Evolutionary conservation across 2,888 invertebrate species (phyloP).

Genomic region (Spisula subtruncata): DNA sequence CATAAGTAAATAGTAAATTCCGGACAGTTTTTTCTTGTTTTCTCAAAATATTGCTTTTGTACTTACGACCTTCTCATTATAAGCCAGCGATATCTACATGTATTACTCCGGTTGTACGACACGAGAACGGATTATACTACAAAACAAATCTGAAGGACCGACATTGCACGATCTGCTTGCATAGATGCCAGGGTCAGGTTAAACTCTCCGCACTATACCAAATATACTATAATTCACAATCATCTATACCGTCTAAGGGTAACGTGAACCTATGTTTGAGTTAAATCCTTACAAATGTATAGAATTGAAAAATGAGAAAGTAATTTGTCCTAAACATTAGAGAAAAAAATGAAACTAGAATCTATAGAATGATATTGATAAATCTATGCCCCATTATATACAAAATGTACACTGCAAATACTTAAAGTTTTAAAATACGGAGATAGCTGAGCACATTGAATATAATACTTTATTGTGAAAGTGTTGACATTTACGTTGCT

Average conservation of each 20-base stretch:
- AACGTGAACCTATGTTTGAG: background rate
- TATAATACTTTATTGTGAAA: background rate
- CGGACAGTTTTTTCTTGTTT: too few relatives aligned
- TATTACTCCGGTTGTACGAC: too few relatives aligned
- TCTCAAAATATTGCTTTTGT: too few relatives aligned
- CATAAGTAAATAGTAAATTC: too few relatives aligned
- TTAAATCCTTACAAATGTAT: slow-evolving; percentile 4
- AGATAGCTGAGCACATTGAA: background rate
- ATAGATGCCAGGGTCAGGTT: too few relatives aligned
- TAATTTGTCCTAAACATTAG: background rate
- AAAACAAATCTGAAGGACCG: too few relatives aligned
- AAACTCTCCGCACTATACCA: too few relatives aligned
- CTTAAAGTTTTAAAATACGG: background rate
- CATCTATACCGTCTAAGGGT: background rate
- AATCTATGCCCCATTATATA: background rate
- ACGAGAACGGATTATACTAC: too few relatives aligned
- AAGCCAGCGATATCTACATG: too few relatives aligned
- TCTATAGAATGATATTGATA: slow-evolving; percentile 6
- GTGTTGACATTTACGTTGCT: background rate
- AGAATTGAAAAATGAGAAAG: slow-evolving; percentile 5
- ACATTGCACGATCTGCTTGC: too few relatives aligned
- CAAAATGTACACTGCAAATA: background rate
- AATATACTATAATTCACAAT: background rate
- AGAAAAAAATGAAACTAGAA: background rate
- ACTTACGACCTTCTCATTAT: too few relatives aligned